phyloP scores from a whole-genome alignment of 2,797 vertebrate species.

The Pelodytes ibericus region DNA sequence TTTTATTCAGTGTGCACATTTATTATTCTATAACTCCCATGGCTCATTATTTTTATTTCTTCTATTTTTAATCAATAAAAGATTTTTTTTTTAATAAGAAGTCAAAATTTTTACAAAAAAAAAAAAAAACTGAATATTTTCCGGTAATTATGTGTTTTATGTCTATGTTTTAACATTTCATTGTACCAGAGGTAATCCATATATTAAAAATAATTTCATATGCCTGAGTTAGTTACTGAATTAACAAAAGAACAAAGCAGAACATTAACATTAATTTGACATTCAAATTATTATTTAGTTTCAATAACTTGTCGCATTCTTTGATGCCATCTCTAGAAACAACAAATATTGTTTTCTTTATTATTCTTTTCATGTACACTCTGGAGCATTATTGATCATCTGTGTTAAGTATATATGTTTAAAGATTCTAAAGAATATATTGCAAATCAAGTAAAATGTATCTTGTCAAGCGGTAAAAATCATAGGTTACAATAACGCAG shows the following conservation, averaged over 20 bases:
- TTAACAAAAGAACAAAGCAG: conserved; percentile 15
- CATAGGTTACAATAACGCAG: too few relatives aligned
- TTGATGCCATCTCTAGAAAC: neutral
- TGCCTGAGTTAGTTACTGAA: conserved; percentile 3
- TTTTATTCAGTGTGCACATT: neutral
- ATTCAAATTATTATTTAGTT: conserved; percentile 19
- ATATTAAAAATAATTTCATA: neutral
- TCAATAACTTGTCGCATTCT: neutral
- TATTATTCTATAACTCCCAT: neutral
- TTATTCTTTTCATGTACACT: too few relatives aligned
- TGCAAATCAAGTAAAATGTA: too few relatives aligned
- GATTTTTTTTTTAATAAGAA: neutral
- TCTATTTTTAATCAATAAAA: neutral
- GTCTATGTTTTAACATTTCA: neutral
- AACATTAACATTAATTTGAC: conserved; percentile 10
- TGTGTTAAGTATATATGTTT: too few relatives aligned
- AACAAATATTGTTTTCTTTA: too few relatives aligned
- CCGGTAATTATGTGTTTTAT: neutral
- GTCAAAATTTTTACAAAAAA: neutral
- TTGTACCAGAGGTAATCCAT: neutral
- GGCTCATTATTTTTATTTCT: neutral
- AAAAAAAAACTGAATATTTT: neutral
- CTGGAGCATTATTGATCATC: too few relatives aligned
- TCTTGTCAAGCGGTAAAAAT: too few relatives aligned
- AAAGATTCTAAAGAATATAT: too few relatives aligned